Base-by-base conservation (phyloP, 1,140 invertebrate genomes). In the Polypedilum vanderplanki region DNA sequence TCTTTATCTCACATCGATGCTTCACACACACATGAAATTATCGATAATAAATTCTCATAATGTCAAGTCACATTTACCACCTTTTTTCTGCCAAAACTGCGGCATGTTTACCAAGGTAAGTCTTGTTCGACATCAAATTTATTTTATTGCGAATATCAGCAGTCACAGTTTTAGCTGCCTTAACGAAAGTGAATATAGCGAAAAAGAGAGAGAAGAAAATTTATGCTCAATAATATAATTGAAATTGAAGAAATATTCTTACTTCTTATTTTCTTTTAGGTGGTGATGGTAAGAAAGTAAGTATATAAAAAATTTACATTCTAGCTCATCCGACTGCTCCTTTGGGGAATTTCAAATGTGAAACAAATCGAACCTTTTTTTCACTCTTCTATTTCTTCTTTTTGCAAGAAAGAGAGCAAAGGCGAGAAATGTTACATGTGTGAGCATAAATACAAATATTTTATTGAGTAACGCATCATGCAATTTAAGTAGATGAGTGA, bases 361-460 rank as follows among this genome's bases (percentile, higher is more conserved):
- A 46, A 10, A 15, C 41, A 46, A 15, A 46, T 46, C 41, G 41
- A 46, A 46, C 41, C 41, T 46, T 46, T 46, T 46, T n/a, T 17
- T 17, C 18, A n/a, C n/a, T 67, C 18, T 67, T 67, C n/a, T 67
- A 8, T 15, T 17, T 17, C 17, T 65, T 65, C 4, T 12, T 65
- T 15, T 65, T 65, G 15, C 64, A 2, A 46, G 1, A 46, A 10
- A 46, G 9, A 46, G 15, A 46, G 15, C 41, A 46, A 15, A 46
- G 15, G 15, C 41, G 15, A 10, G 41, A 10, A 46, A 46, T 8
- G 9, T 10, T 15, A 46, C 41, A 46, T 46, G 41, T 67, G 64
- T 18, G 64, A 67, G 64, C 64, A 67, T 67, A 67, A 67, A 67
- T 46, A 67, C 64, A 67, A 67, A 67, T 67, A 67, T 67, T 67